phyloP scores from a whole-genome alignment of 2,113 vertebrate genomes.

The Mirza zaza region DNA sequence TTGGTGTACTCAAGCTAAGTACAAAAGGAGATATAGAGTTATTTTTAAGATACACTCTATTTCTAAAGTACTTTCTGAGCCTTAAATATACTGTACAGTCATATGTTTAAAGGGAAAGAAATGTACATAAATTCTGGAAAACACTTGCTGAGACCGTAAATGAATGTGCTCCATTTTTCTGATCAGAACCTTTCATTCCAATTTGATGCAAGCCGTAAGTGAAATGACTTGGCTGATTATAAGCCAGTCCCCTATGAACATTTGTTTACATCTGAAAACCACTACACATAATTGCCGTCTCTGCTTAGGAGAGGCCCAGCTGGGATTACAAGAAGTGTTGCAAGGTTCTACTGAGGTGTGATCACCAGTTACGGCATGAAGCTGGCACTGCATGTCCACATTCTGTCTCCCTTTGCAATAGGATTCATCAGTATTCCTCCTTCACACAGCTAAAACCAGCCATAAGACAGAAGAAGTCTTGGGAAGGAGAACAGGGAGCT shows the following conservation, averaged over 20 bases:
- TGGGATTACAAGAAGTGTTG: conserved; percentile 69
- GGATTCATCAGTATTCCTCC: conserved; percentile 27
- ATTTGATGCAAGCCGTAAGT: conserved; percentile 49
- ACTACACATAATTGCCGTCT: conserved; percentile 67
- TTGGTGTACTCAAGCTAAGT: conserved; percentile 36
- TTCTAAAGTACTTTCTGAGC: conserved; percentile 46
- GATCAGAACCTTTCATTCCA: conserved; percentile 50
- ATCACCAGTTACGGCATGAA: conserved; percentile 46
- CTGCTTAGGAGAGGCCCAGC: conserved; percentile 56
- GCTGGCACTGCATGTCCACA: conserved; percentile 19
- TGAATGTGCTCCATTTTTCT: conserved; percentile 19
- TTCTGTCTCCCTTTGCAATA: conserved; percentile 54
- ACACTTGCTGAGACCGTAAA: conserved; percentile 52
- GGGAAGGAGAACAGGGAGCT: background rate
- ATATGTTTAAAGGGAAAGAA: conserved; percentile 41
- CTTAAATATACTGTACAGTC: conserved; percentile 26
- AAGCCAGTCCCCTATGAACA: conserved; percentile 43
- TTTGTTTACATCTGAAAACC: conserved; percentile 49
- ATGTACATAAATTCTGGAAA: conserved; percentile 29
- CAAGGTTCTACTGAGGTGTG: conserved; percentile 70
- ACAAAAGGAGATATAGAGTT: conserved; percentile 34
- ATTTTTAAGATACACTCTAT: conserved; percentile 44
- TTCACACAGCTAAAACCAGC: background rate
- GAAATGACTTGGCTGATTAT: conserved; percentile 38
- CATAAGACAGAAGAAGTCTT: conserved; percentile 19